These are phyloP conservation scores for Danio choprae DNA, from an alignment of 2,797 vertebrate species.

Conservation along the genomic window DNA sequence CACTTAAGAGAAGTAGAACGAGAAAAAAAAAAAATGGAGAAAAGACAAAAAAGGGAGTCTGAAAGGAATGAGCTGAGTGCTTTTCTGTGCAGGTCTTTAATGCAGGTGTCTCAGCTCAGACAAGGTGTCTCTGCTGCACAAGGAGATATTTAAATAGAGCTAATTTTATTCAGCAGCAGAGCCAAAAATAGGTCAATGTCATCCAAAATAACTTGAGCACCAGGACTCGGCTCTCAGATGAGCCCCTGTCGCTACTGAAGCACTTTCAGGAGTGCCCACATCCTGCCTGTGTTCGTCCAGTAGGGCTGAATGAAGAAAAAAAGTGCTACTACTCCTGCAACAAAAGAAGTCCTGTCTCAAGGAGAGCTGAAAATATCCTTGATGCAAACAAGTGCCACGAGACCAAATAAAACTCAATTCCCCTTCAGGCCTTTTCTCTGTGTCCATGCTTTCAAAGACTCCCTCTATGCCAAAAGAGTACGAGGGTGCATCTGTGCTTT, in stretches of 20 bases:
- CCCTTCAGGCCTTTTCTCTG: not conserved
- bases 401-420: not conserved
- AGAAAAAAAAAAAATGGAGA: not conserved
- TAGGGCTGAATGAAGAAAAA: not conserved
- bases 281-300: not conserved
- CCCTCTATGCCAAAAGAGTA: not conserved
- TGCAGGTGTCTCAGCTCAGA: slow-evolving; percentile 11
- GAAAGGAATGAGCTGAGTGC: not conserved
- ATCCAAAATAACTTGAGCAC: slow-evolving; percentile 44
- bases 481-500: not conserved
- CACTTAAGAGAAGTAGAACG: no score
- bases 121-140: slow-evolving; percentile 27
- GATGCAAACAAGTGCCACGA: not conserved
- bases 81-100: slow-evolving; percentile 5
- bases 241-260: slow-evolving; percentile 11
- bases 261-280: slow-evolving; percentile 21
- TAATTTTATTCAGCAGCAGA: slow-evolving; percentile 33
- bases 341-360: not conserved
- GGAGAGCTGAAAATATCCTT: not conserved
- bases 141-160: slow-evolving; percentile 26
- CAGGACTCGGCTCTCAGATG: slow-evolving; percentile 17
- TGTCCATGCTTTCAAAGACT: not conserved
- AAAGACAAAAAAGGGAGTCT: not conserved
- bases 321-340: not conserved
- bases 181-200: slow-evolving; percentile 53